These are phyloP conservation scores for Cephus sareptanus DNA, from an alignment of 2,888 invertebrate species.

Conservation along the genomic window DNA sequence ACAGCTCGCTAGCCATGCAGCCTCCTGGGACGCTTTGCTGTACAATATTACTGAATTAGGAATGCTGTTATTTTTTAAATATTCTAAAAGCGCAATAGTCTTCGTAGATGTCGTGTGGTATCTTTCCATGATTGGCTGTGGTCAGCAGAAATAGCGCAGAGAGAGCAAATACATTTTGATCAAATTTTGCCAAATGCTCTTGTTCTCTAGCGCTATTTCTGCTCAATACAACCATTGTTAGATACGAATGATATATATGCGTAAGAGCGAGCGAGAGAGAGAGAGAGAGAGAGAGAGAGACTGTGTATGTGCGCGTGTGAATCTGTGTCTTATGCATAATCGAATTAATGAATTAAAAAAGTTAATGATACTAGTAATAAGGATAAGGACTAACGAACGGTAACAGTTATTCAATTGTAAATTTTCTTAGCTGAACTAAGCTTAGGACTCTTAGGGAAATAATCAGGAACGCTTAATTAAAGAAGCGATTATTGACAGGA, in stretches of 20 bases:
- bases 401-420: slow-evolving; percentile 3
- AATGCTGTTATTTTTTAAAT: background rate
- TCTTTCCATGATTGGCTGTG: background rate
- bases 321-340: background rate
- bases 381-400: background rate
- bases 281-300: background rate
- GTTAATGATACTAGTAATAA: background rate
- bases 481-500: background rate
- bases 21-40: background rate
- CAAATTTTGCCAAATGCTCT: background rate
- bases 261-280: background rate
- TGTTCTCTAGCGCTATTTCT: background rate
- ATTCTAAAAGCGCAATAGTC: background rate
- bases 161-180: background rate
- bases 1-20: background rate
- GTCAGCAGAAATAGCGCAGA: background rate
- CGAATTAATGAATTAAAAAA: background rate
- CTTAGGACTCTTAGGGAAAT: background rate
- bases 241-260: background rate
- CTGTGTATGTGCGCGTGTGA: background rate
- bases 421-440: slow-evolving; percentile 6
- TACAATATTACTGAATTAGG: background rate
- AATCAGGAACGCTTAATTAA: background rate
- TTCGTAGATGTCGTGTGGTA: background rate
- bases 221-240: background rate